These are phyloP conservation scores for Muscicapa comitata DNA, from an alignment of 2,797 vertebrate genomes.

Conservation along the genomic window DNA sequence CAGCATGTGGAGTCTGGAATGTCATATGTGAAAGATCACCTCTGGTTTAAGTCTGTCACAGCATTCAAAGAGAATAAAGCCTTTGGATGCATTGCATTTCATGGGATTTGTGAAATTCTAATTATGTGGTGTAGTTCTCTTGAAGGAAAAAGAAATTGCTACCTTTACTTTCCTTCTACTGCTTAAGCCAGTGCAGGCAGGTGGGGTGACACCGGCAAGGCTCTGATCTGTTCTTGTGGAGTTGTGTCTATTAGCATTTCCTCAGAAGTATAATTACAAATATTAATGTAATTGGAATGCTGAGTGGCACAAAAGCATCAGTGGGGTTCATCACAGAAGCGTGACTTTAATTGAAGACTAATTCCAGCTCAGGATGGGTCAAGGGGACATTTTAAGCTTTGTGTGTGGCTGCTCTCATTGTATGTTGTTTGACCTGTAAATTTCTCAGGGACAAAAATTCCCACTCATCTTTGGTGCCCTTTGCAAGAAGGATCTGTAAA, in stretches of 20 bases:
- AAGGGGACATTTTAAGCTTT: not conserved
- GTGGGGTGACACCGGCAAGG: not conserved
- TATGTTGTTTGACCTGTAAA: not conserved
- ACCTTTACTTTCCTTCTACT: not conserved
- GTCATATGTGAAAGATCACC: not conserved
- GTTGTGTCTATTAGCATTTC: not conserved
- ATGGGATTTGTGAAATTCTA: not conserved
- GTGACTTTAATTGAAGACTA: not conserved
- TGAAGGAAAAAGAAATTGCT: not conserved
- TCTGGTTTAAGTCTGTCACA: not conserved
- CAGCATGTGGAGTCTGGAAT: rapidly evolving
- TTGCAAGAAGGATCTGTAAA: not conserved
- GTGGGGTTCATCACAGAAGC: not conserved
- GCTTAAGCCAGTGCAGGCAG: not conserved
- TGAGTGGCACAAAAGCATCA: not conserved
- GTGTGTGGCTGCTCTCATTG: not conserved
- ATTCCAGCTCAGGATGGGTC: not conserved
- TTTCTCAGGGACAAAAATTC: not conserved
- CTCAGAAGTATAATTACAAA: constrained; percentile 33
- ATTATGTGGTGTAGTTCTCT: not conserved
- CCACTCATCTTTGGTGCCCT: not conserved
- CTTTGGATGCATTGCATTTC: rapidly evolving
- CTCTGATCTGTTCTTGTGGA: not conserved
- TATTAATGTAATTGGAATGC: constrained; percentile 6
- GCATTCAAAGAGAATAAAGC: not conserved